These are phyloP conservation scores for Nasonovia ribisnigri DNA, from an alignment of 2,888 invertebrate genomes.

Conservation along the genomic window DNA sequence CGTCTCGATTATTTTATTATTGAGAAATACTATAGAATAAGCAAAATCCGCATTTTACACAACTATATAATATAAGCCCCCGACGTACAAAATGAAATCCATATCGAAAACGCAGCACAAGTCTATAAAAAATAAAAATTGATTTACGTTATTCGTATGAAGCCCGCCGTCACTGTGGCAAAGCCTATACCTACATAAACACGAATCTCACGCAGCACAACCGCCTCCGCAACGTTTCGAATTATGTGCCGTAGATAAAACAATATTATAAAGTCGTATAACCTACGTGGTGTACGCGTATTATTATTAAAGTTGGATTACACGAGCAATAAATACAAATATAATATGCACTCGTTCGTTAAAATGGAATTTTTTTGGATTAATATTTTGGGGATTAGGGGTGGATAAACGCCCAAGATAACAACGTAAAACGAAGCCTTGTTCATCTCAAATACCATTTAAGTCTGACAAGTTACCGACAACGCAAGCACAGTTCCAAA, in stretches of 20 bases:
- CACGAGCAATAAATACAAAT: background rate
- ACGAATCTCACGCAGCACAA: background rate
- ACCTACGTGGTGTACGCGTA: background rate
- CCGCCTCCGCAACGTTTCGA: background rate
- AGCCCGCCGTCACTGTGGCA: background rate
- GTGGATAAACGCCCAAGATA: background rate
- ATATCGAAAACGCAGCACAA: background rate
- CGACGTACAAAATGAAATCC: background rate
- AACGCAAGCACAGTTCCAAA: background rate
- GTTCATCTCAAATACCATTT: background rate
- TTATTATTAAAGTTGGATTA: background rate
- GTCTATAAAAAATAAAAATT: background rate
- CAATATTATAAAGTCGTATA: background rate
- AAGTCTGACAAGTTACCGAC: background rate
- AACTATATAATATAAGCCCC: background rate
- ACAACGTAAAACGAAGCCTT: background rate
- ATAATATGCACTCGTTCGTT: background rate
- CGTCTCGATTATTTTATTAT: background rate
- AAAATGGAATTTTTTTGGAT: slow-evolving; percentile 4
- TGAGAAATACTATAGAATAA: background rate
- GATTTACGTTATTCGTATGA: background rate
- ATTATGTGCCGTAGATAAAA: background rate
- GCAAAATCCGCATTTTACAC: background rate
- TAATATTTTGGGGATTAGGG: background rate
- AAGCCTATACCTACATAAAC: background rate